phyloP scores from a whole-genome alignment of 1,140 invertebrate genomes.

The Himalopsyche phryganea region DNA sequence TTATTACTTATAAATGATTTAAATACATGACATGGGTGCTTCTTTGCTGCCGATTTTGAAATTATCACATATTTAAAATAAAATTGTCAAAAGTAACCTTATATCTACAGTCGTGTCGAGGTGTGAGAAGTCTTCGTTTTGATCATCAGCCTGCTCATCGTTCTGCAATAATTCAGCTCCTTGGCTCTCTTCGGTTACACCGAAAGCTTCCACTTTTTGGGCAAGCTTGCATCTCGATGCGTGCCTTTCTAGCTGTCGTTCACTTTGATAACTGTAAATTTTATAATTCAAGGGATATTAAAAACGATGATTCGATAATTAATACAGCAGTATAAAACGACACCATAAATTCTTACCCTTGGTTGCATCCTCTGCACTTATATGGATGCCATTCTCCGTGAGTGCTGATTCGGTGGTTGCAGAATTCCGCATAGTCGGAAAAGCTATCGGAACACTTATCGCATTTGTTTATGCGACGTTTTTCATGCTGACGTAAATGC shows the following conservation, averaged over 20 bases:
- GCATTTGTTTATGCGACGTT: slow-evolving; percentile 30
- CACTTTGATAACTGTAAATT: slow-evolving; percentile 27
- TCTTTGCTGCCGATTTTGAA: no score
- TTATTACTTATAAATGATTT: no score
- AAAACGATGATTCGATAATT: background rate
- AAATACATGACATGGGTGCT: no score
- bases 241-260: slow-evolving; percentile 27
- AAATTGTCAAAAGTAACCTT: no score
- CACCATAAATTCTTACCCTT: slow-evolving; percentile 21
- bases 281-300: background rate
- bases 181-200: no score
- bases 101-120: no score
- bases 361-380: slow-evolving; percentile 33
- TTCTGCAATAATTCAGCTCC: no score
- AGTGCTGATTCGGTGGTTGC: slow-evolving; percentile 30
- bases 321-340: background rate
- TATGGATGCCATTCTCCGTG: slow-evolving; percentile 34
- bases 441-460: slow-evolving; percentile 33
- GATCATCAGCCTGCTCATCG: no score
- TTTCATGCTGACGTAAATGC: slow-evolving; percentile 30
- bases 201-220: slow-evolving; percentile 5
- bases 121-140: no score
- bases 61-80: no score
- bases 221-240: slow-evolving; percentile 19
- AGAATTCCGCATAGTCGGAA: slow-evolving; percentile 30